Conservation (phyloP, 2,888 invertebrate species). For the Theodoxus fluviatilis region DNA sequence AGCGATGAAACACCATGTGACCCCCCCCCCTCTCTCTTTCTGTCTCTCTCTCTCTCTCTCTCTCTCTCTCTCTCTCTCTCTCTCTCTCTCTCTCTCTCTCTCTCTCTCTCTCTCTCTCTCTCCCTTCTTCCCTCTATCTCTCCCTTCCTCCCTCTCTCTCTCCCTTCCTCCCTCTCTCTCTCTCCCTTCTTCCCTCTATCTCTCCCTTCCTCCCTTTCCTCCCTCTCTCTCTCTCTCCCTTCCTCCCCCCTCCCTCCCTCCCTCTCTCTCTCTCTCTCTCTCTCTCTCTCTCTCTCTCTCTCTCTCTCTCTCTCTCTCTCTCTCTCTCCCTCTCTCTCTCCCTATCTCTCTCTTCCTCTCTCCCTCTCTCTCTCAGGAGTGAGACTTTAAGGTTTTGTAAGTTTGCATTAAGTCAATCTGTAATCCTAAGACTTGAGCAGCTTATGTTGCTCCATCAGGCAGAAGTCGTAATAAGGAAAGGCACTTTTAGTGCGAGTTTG, state of each 20-base stretch:
- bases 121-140: neutral
- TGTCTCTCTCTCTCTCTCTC: constrained; percentile 8
- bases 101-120: neutral
- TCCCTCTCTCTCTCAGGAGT: neutral
- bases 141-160: neutral
- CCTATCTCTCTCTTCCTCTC: neutral
- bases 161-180: neutral
- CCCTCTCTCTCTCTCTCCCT: constrained; percentile 17
- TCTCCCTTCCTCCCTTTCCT: neutral
- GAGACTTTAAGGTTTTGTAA: too few species aligned
- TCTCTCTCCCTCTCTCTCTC: neutral
- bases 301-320: neutral
- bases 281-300: neutral
- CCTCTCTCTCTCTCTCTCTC: neutral
- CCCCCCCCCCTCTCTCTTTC: neutral
- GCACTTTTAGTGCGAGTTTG: too few species aligned
- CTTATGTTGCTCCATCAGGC: too few species aligned
- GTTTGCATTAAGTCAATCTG: too few species aligned
- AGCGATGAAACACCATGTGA: neutral
- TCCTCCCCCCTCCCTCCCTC: neutral
- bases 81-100: constrained; percentile 7
- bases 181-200: neutral
- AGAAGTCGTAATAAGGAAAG: too few species aligned
- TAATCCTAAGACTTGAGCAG: too few species aligned
- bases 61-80: neutral